Percentiles rank a stretch among this genome's conserved stretches.
These are phyloP conservation scores for Acomys russatus DNA, from an alignment of 2,797 vertebrate species.

Conservation along the genomic window DNA sequence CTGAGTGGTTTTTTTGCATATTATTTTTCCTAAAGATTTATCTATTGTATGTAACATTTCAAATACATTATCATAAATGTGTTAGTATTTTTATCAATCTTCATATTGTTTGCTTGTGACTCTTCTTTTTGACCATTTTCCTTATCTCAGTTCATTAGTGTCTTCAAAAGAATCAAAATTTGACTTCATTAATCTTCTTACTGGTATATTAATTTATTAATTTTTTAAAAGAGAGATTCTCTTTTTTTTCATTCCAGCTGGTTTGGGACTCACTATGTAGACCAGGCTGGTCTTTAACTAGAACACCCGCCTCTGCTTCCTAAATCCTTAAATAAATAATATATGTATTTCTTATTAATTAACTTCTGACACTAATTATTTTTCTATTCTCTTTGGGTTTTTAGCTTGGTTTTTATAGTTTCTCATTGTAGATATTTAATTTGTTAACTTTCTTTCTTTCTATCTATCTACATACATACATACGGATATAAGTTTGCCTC, in stretches of 20 bases:
- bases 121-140: conserved; percentile 44
- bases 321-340: neutral
- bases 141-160: neutral
- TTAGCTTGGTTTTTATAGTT: conserved; percentile 6
- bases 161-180: conserved; percentile 2
- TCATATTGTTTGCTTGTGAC: neutral
- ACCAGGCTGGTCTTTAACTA: neutral
- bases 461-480: too few relatives aligned
- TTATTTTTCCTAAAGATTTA: neutral
- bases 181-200: conserved; percentile 19
- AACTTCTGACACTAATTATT: neutral
- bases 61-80: neutral
- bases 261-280: neutral
- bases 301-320: neutral
- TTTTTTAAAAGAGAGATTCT: neutral
- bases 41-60: neutral
- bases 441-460: neutral
- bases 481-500: neutral
- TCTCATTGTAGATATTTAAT: neutral
- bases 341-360: neutral
- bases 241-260: neutral
- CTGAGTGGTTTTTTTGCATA: neutral
- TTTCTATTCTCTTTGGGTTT: neutral
- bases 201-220: neutral
- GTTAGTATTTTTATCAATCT: conserved; percentile 1